Evolutionary conservation across 2,888 invertebrate species (phyloP), one percentile per base, ranked within the genome.

Genomic region (Drosophila fulvimacula): DNA sequence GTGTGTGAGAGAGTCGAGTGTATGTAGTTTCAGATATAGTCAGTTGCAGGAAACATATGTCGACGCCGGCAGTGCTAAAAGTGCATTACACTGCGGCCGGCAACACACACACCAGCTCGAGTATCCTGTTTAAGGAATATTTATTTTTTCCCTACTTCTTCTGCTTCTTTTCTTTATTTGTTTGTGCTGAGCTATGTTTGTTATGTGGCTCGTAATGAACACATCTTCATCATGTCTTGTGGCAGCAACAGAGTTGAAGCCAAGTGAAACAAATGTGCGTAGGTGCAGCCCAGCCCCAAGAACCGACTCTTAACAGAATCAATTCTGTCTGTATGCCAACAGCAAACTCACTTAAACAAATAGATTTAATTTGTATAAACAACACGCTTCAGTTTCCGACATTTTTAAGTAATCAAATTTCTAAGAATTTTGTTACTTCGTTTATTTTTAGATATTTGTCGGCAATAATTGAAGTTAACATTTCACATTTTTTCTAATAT

Each of bases 11-110:
- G 53, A n/a, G 44, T 46, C 27, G n/a, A 27, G 44, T 15, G 41
- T 15, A 15, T 19, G 17, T 30, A 21, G 24, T 17, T 39, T 53
- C 53, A 46, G 44, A 24, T 36, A 60, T 49, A 67, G 53, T 62
- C 63, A 69, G 64, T 53, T 66, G 66, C 77, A 73, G 80, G 60
- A 69, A 76, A 79, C 69, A 78, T 66, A 73, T 61, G 79, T 81
- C 71, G 76, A 69, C 78, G 76, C 79, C 68, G 69, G 61, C 77
- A 70, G 62, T 75, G 75, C 66, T 75, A 75, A 81, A 80, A 78
- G 75, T 86, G 80, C 83, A 83, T 78, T 86, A 86, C 66, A 70
- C 64, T 83, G 60, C 53, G 67, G 63, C 69, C 48, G 17, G 34
- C 36, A 38, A 21, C 42, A 46, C 44, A n/a, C 44, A 27, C 27